Conservation (phyloP, 64 coral and sea anemone genomes). For the Cladopsammia gracilis region DNA sequence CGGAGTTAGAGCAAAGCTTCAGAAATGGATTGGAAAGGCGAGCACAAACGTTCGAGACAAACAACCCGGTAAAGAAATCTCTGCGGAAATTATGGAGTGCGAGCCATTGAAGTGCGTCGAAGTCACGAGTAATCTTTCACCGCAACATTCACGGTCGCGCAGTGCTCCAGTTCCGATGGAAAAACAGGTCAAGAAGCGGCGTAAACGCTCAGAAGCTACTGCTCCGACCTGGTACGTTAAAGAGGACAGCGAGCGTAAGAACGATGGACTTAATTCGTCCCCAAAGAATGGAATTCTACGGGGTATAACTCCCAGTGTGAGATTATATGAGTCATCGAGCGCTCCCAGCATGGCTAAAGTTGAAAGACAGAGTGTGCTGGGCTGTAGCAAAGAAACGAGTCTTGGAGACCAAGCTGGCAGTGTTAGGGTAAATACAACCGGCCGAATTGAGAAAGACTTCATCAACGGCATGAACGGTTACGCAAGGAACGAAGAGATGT, state of each 20-base stretch:
- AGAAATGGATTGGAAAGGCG: slow-evolving; percentile 45
- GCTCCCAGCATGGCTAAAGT: background rate
- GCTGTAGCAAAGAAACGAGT: background rate
- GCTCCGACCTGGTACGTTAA: background rate
- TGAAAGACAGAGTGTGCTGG: background rate
- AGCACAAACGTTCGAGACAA: slow-evolving; percentile 38
- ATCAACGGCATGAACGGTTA: slow-evolving; percentile 1
- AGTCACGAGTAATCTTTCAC: background rate
- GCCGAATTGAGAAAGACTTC: background rate
- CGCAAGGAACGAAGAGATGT: background rate
- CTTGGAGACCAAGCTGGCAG: background rate
- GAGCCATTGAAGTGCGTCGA: background rate
- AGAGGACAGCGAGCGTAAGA: slow-evolving; percentile 7
- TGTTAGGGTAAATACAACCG: background rate
- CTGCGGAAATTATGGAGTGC: slow-evolving; percentile 39
- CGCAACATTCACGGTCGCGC: slow-evolving; percentile 17
- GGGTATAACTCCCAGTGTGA: slow-evolving; percentile 10
- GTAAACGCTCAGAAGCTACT: background rate
- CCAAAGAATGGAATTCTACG: slow-evolving; percentile 15
- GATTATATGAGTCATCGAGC: slow-evolving; percentile 26
- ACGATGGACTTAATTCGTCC: background rate
- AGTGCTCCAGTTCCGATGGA: slow-evolving; percentile 24
- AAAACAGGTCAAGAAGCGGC: background rate
- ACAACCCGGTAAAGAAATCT: background rate
- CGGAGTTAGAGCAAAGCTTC: slow-evolving; percentile 34